Base-by-base conservation (phyloP, 2,797 vertebrate species). In the Microhierax caerulescens region DNA sequence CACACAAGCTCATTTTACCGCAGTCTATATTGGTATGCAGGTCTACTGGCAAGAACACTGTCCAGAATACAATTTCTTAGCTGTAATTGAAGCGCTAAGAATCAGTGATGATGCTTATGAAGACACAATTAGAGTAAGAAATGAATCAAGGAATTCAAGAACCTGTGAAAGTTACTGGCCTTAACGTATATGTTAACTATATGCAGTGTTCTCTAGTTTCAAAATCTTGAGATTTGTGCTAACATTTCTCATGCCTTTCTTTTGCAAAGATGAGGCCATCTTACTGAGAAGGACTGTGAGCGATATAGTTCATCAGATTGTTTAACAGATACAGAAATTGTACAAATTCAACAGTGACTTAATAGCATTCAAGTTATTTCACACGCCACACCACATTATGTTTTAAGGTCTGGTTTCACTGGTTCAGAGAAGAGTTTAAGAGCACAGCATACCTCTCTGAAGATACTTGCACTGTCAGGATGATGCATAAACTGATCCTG, bases 401-500 rank as follows among this genome's bases (percentile, higher is more conserved):
- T 36, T 87, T 90, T 63, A 85, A 67, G 12, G 21, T 57, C 60
- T 77, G 77, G 8, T 70, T 84, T 84, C 53, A 75, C 28, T 45
- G 69, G 34, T 79, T 90, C 51, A 85, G 79, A 64, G 77, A 84
- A 1, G 30, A 85, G 53, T 57, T 87, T 93, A 79, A 86, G 56
- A 79, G 67, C 28, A 68, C 48, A 70, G 60, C 67, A 60, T 67
- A 70, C 59, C 21, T 76, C 65, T 90, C 39, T 82, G 1, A 10
- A 82, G 81, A 95, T 45, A 77, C 68, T 96, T 43, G 30, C 69
- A 34, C 60, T 93, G 86, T 96, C 92, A 96, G 84, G 91, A 89
- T 95, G 95, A 94, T 94, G 43, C 88, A 97, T 97, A 96, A 94
- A 85, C 93, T 96, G 84, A 92, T 94, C 81, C 54, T 85, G 72